A percentile compares a stretch with the other conserved stretches of the same genome.
These are phyloP conservation scores for Virgularia gustaviana DNA, from an alignment of 92 coral and sea anemone species.

Conservation along the genomic window DNA sequence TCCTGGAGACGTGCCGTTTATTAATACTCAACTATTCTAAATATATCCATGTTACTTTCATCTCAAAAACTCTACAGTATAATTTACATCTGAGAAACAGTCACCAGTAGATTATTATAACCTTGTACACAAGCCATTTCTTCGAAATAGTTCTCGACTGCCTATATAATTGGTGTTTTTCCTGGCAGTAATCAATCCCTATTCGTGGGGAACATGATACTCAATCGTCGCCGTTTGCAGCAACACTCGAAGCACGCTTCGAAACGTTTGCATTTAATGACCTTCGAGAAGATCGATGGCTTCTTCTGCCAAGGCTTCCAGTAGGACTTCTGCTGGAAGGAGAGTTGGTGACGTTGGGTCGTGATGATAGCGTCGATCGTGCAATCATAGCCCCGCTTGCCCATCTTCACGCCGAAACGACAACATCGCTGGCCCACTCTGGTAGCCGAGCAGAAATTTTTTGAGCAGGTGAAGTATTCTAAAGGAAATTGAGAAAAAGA, in stretches of 20 bases:
- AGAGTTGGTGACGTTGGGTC: neutral
- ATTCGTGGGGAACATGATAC: neutral
- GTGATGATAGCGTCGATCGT: neutral
- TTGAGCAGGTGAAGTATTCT: constrained; percentile 2
- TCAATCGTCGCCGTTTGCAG: neutral
- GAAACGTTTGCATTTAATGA: constrained; percentile 2
- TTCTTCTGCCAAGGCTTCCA: neutral
- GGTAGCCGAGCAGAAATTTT: neutral
- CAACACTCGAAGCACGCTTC: constrained; percentile 12
- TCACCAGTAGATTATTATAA: too few species aligned
- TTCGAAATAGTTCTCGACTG: too few species aligned
- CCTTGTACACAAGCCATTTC: too few species aligned
- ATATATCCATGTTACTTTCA: too few species aligned
- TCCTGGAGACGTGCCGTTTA: too few species aligned
- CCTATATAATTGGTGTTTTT: too few species aligned
- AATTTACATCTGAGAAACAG: too few species aligned
- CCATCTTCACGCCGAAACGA: constrained; percentile 6
- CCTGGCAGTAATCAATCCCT: too few species aligned
- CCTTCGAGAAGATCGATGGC: neutral
- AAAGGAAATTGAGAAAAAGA: too few species aligned
- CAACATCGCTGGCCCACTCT: neutral
- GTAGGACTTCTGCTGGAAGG: constrained; percentile 4
- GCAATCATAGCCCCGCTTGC: constrained; percentile 8
- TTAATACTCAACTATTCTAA: too few species aligned
- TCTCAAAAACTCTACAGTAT: too few species aligned